Evolutionary conservation across 2,888 invertebrate genomes (phyloP).

Genomic region (Microctonus aethiopoides): DNA sequence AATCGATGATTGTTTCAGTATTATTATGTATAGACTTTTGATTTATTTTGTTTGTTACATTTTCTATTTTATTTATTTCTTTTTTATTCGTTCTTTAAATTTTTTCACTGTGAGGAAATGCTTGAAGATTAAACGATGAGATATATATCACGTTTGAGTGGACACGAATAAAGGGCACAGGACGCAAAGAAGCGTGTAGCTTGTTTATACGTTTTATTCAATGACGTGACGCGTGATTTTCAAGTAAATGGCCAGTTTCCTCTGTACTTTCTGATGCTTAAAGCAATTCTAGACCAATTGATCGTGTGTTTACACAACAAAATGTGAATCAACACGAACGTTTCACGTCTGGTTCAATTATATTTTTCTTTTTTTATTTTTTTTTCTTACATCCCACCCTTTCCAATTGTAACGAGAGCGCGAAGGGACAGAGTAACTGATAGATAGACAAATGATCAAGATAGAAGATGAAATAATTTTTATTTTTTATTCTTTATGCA

Average conservation of each 20-base stretch:
- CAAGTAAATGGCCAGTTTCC: slow-evolving; percentile 51
- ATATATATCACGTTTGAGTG: slow-evolving; percentile 18
- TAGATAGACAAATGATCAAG: neutral
- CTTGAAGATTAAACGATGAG: neutral
- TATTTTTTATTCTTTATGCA: neutral
- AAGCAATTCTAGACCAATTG: slow-evolving; percentile 43
- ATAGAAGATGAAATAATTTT: neutral
- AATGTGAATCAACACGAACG: slow-evolving; percentile 46
- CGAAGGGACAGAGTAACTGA: neutral
- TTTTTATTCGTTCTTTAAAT: neutral
- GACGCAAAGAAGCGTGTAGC: slow-evolving; percentile 46
- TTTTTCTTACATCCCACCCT: neutral
- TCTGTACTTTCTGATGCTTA: slow-evolving; percentile 32
- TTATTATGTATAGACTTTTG: too few relatives aligned
- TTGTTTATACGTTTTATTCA: slow-evolving; percentile 38
- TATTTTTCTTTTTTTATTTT: neutral
- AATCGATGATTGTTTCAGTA: neutral
- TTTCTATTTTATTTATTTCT: neutral
- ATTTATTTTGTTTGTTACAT: too few relatives aligned
- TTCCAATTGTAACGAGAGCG: neutral
- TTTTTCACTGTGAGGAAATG: neutral
- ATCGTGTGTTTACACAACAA: slow-evolving; percentile 40
- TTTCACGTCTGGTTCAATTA: slow-evolving; percentile 18
- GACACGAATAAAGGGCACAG: slow-evolving; percentile 13
- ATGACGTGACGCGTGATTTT: slow-evolving; percentile 42